phyloP scores from a whole-genome alignment of 2,113 vertebrate species.

The Gnathonemus echidnorhynchus region DNA sequence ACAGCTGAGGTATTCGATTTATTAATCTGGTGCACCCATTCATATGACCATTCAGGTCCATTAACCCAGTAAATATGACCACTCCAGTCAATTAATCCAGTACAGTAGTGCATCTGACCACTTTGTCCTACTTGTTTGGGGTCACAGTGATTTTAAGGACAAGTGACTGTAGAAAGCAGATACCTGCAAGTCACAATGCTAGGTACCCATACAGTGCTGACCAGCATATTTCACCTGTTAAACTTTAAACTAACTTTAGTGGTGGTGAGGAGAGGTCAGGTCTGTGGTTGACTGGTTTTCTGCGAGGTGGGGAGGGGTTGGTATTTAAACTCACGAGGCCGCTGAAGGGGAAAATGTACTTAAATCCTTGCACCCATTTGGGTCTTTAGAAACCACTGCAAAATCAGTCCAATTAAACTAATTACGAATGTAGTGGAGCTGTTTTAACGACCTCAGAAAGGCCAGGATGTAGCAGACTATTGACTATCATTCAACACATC shows the following conservation, averaged over 20 bases:
- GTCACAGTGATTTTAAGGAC: neutral
- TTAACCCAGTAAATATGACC: neutral
- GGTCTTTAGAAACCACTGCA: neutral
- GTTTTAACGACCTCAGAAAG: neutral
- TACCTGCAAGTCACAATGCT: neutral
- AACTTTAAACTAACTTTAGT: neutral
- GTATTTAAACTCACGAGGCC: neutral
- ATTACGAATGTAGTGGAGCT: neutral
- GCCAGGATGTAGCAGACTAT: neutral
- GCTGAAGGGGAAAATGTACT: neutral
- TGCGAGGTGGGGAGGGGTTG: neutral
- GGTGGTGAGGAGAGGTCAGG: neutral
- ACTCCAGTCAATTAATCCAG: neutral
- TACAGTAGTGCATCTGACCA: neutral
- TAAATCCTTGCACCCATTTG: neutral
- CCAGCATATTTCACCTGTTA: neutral
- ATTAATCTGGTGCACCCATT: neutral
- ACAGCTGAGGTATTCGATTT: neutral
- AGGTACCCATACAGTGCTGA: neutral
- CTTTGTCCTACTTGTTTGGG: neutral
- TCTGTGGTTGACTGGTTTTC: neutral
- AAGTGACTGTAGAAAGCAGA: neutral
- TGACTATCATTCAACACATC: neutral
- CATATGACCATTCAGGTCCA: neutral
- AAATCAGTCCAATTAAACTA: slow-evolving; percentile 10